phyloP scores from a whole-genome alignment of 2,888 invertebrate genomes.

The Caenorhabditis sp. region DNA sequence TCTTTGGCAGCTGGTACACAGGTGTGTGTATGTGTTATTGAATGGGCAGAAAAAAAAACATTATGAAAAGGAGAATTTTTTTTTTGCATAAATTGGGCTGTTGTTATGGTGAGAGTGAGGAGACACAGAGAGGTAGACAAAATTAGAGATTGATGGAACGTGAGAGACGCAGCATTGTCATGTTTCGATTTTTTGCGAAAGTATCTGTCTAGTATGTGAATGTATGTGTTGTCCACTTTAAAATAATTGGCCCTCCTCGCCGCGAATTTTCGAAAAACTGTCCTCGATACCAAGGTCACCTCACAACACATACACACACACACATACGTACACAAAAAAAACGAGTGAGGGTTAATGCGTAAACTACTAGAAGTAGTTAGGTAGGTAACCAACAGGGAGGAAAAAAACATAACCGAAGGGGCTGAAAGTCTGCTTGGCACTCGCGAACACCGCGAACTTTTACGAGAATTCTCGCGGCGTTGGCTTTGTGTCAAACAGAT shows the following conservation, averaged over 20 bases:
- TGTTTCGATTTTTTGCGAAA: too few species aligned
- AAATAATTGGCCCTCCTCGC: neutral
- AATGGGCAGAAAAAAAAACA: too few species aligned
- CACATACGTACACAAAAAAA: neutral
- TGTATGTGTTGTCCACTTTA: neutral
- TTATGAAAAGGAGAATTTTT: too few species aligned
- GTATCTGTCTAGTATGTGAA: too few species aligned
- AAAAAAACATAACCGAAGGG: constrained; percentile 6
- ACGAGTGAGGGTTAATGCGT: neutral
- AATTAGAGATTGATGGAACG: too few species aligned
- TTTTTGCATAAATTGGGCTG: too few species aligned
- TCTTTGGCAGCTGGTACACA: too few species aligned
- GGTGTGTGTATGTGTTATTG: too few species aligned
- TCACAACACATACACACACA: too few species aligned
- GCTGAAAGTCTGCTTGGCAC: constrained; percentile 38
- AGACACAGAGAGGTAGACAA: too few species aligned
- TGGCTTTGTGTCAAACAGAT: constrained; percentile 39
- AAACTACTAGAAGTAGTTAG: neutral
- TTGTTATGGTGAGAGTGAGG: too few species aligned
- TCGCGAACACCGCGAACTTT: constrained; percentile 42
- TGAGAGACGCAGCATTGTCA: too few species aligned
- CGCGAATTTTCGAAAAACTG: neutral
- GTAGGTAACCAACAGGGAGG: neutral
- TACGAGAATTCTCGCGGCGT: constrained; percentile 18
- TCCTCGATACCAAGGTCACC: neutral